phyloP scores from a whole-genome alignment of 1,140 invertebrate genomes.

The Ceratina australensis region DNA sequence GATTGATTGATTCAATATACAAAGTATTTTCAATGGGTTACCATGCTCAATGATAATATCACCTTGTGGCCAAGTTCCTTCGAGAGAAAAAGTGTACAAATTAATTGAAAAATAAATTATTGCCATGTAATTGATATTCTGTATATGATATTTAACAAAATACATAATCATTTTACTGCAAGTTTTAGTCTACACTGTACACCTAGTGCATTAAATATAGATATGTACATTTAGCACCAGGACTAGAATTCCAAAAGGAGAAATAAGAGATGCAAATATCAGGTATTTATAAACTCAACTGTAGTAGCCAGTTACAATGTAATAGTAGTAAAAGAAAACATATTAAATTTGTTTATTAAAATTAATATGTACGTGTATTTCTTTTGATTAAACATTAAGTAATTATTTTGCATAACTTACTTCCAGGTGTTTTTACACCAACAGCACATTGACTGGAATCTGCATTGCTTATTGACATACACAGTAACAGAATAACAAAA shows the following conservation, averaged over 20 bases:
- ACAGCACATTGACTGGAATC: slow-evolving; percentile 59
- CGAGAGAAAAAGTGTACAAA: slow-evolving; percentile 17
- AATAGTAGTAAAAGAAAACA: not conserved
- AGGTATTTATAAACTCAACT: slow-evolving; percentile 67
- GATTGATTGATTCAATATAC: slow-evolving; percentile 76
- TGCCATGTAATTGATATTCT: not conserved
- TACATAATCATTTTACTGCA: not conserved
- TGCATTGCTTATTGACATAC: slow-evolving; percentile 43
- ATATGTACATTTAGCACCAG: slow-evolving; percentile 69
- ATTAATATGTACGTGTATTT: slow-evolving; percentile 12
- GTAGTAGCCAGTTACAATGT: not conserved
- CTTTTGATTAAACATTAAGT: not conserved
- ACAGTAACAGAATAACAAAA: slow-evolving; percentile 53
- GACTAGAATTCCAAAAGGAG: slow-evolving; percentile 73
- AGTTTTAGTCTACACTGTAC: slow-evolving; percentile 23
- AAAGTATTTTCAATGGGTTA: slow-evolving; percentile 77
- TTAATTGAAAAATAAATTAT: not conserved
- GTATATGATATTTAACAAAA: not conserved
- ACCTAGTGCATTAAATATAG: slow-evolving; percentile 62
- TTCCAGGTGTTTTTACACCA: slow-evolving; percentile 70
- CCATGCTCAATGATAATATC: slow-evolving; percentile 79
- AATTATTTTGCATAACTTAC: slow-evolving; percentile 62
- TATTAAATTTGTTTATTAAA: not conserved
- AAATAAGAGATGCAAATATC: slow-evolving; percentile 63
- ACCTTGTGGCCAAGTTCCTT: slow-evolving; percentile 79